These are phyloP conservation scores for Lutraria lutraria DNA, from an alignment of 2,888 invertebrate species.

Conservation along the genomic window DNA sequence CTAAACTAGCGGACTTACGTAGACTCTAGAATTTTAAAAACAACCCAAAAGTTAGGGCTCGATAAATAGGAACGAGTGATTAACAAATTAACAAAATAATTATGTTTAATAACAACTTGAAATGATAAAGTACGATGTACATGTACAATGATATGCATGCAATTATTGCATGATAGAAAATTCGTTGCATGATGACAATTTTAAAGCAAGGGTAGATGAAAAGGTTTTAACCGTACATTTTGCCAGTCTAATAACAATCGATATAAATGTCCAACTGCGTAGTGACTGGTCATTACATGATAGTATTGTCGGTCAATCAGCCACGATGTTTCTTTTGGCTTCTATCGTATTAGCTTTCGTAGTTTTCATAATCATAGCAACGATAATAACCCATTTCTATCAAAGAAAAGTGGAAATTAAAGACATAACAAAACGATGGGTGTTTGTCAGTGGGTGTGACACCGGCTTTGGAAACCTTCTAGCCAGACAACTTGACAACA, in stretches of 20 bases:
- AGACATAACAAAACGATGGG: conserved; percentile 58
- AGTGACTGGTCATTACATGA: neutral
- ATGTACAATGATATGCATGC: no score
- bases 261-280: neutral
- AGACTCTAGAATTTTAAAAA: no score
- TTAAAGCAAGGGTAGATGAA: no score
- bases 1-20: no score
- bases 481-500: conserved; percentile 70
- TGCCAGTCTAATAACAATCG: neutral
- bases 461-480: conserved; percentile 77
- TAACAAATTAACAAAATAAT: no score
- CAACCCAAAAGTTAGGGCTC: no score
- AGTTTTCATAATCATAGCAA: neutral
- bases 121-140: no score
- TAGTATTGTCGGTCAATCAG: neutral
- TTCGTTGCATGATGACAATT: no score
- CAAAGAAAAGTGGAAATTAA: conserved; percentile 38
- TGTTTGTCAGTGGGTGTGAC: conserved; percentile 80
- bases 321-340: conserved; percentile 25
- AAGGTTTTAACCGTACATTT: neutral
- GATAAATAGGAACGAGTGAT: no score
- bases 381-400: conserved; percentile 9
- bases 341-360: conserved; percentile 14
- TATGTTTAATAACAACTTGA: no score
- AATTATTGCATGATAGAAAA: no score